These are phyloP conservation scores for Tautogolabrus adspersus DNA, from an alignment of 2,113 vertebrate genomes.

Conservation along the genomic window DNA sequence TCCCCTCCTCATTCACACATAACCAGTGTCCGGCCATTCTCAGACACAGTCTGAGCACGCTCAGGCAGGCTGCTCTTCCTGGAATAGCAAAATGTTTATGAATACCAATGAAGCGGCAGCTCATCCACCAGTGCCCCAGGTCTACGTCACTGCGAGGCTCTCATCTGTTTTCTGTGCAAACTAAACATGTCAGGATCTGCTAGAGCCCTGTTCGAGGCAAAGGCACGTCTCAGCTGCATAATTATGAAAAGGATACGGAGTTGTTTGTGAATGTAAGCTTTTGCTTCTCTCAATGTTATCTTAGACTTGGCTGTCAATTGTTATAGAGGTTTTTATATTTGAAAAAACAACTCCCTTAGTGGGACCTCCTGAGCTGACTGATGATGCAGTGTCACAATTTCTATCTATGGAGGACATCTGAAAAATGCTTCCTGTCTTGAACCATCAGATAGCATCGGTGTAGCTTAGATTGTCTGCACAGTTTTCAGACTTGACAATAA, in stretches of 20 bases:
- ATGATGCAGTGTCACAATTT: slow-evolving; percentile 5
- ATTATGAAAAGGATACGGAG: not conserved
- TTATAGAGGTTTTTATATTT: not conserved
- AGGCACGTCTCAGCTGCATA: not conserved
- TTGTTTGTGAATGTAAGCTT: not conserved
- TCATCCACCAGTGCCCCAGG: not conserved
- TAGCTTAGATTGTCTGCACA: slow-evolving; percentile 27
- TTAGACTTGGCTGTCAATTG: not conserved
- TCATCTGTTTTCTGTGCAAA: slow-evolving; percentile 18
- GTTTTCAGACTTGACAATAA: slow-evolving; percentile 41
- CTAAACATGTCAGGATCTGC: slow-evolving; percentile 50
- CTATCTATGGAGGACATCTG: slow-evolving; percentile 42
- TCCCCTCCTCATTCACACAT: slow-evolving; percentile 12
- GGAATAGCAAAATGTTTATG: slow-evolving; percentile 55
- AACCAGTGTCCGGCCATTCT: slow-evolving; percentile 11
- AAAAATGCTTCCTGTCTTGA: slow-evolving; percentile 43
- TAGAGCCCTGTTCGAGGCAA: not conserved
- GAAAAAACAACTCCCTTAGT: not conserved
- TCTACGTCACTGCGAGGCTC: slow-evolving; percentile 10
- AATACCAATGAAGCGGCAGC: slow-evolving; percentile 59
- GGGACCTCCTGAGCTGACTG: not conserved
- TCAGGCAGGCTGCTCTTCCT: slow-evolving; percentile 20
- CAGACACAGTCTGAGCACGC: slow-evolving; percentile 47
- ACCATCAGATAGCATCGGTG: slow-evolving; percentile 39
- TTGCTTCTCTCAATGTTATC: not conserved